Percentiles rank a stretch among this genome's conserved stretches.
Conservation (phyloP, 2,113 vertebrate species). For the Heterochromis multidens region DNA sequence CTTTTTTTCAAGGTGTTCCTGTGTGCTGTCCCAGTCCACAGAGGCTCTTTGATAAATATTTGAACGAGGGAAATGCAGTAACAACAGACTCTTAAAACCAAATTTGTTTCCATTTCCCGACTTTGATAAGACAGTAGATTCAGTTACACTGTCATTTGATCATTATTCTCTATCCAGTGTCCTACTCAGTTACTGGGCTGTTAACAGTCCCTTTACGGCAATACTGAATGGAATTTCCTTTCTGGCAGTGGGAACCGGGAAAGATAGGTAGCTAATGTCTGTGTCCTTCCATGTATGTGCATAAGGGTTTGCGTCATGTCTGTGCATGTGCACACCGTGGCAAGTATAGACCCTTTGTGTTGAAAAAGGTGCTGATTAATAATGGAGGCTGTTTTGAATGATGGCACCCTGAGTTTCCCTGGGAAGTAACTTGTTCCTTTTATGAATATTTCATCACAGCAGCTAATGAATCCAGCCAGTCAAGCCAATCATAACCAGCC, state of each 20-base stretch:
- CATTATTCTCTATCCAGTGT: slow-evolving; percentile 4
- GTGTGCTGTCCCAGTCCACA: neutral
- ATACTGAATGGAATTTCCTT: slow-evolving; percentile 10
- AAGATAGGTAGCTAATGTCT: neutral
- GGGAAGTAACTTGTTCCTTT: slow-evolving; percentile 67
- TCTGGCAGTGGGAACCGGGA: neutral
- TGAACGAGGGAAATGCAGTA: slow-evolving; percentile 43
- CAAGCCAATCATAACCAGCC: slow-evolving; percentile 56
- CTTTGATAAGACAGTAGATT: slow-evolving; percentile 52
- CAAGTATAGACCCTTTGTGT: slow-evolving; percentile 32
- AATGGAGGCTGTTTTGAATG: slow-evolving; percentile 68
- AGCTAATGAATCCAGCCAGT: slow-evolving; percentile 63
- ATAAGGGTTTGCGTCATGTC: neutral
- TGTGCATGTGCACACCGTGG: neutral
- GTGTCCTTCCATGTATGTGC: neutral
- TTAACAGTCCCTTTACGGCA: slow-evolving; percentile 7
- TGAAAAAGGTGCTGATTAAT: slow-evolving; percentile 62
- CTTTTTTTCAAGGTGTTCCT: neutral
- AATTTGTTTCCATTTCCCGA: slow-evolving; percentile 58
- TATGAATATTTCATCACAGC: slow-evolving; percentile 73
- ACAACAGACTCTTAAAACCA: slow-evolving; percentile 37
- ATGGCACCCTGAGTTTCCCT: slow-evolving; percentile 48
- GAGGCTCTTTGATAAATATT: slow-evolving; percentile 53
- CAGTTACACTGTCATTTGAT: slow-evolving; percentile 45
- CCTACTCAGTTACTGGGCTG: neutral